Conservation (phyloP, 2,113 vertebrate species). For the Phyllopteryx taeniolatus region DNA sequence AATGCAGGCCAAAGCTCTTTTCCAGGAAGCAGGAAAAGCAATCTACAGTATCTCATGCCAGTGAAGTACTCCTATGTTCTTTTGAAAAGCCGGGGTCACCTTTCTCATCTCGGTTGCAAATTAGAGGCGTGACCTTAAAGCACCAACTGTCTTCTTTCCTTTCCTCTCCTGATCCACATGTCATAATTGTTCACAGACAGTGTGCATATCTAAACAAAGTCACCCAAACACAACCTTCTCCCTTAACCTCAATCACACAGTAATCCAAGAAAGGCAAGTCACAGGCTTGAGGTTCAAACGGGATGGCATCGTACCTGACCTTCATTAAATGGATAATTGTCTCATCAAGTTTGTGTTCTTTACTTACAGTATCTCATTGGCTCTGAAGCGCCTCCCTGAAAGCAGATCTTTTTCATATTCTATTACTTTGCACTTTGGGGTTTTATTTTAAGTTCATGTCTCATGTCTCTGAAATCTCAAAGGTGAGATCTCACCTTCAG, state of each 20-base stretch:
- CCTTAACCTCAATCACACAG: slow-evolving; percentile 42
- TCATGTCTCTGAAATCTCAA: not conserved
- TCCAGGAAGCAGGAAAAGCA: slow-evolving; percentile 52
- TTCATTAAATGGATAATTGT: slow-evolving; percentile 39
- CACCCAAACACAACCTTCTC: slow-evolving; percentile 29
- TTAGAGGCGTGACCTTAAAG: slow-evolving; percentile 54
- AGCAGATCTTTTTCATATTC: not conserved
- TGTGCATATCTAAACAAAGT: slow-evolving; percentile 32
- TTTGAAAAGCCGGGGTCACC: slow-evolving; percentile 63
- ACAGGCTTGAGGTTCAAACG: slow-evolving; percentile 22
- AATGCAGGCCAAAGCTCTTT: slow-evolving; percentile 42
- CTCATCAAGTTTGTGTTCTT: slow-evolving; percentile 32
- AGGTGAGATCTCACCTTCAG: no score
- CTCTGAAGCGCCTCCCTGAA: slow-evolving; percentile 7
- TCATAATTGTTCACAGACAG: slow-evolving; percentile 34
- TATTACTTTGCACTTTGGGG: not conserved
- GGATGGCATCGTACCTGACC: slow-evolving; percentile 20
- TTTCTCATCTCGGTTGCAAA: slow-evolving; percentile 64
- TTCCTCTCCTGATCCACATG: slow-evolving; percentile 14
- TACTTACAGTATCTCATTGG: slow-evolving; percentile 15
- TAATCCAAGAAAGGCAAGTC: slow-evolving; percentile 50
- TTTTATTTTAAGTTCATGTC: not conserved
- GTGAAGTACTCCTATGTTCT: slow-evolving; percentile 59
- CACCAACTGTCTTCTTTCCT: slow-evolving; percentile 23
- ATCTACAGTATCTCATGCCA: slow-evolving; percentile 47